Base-by-base conservation (phyloP, 1,140 invertebrate species). In the Fragariocoptes setiger region DNA sequence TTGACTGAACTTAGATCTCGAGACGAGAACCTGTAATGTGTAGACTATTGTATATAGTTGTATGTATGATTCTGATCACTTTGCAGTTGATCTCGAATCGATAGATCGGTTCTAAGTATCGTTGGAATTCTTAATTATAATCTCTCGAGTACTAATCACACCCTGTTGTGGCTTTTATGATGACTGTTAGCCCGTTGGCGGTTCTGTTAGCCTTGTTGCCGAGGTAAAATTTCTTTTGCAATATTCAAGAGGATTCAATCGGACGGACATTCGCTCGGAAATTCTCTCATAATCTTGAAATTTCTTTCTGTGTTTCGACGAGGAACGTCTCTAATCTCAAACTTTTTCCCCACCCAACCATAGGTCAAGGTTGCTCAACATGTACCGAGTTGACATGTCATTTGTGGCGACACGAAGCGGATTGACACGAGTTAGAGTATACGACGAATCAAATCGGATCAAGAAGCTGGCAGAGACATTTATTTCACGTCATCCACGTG, bases 351-450 rank as follows among this genome's bases (percentile, higher is more conserved):
- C 12, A 19, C 39, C 3, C 22, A 42, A 40, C 17, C 15, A 35
- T 3, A 19, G 22, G 19, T 39, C 18, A 15, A 15, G 15, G 41
- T 37, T 35, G n/a, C 22, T 41, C 41, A 68, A 76, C 56, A 77
- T 76, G 62, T 82, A 80, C 57, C 72, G 71, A 44, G 69, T 77
- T 19, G 71, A 67, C 19, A 61, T 72, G 47, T 74, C 74, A 2
- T 86, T 85, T 59, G 71, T 85, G 47, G 76, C 78, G 1, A 86
- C 80, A 0, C 65, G 78, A 45, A 80, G 76, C 56, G 80, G 80
- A 21, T 62, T 86, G 0, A 62, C 82, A 17, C 66, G 76, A 47
- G 83, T 77, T 76, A 70, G 73, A 36, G 74, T 58, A 31, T 47
- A 50, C 42, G 37, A 41, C 12, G 38, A 44, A 21, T 13, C 36